Conservation (phyloP, 2,888 invertebrate species). For the Drosophila borborema region DNA sequence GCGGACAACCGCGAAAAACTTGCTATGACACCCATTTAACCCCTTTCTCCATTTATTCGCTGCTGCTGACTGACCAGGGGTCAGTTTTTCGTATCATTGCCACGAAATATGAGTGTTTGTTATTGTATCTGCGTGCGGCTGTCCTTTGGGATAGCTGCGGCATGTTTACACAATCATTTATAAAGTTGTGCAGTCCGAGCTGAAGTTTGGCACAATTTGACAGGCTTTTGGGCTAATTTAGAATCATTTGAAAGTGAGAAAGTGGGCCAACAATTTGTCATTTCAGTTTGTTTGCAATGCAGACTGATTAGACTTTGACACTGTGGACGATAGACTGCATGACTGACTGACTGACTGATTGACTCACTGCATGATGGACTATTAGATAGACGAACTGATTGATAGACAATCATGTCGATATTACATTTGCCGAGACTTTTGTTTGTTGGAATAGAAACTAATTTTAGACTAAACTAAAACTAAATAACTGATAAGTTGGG, state of each 20-base stretch:
- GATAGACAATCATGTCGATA: no score
- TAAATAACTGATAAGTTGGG: no score
- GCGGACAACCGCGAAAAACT: conserved; percentile 67
- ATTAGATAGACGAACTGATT: no score
- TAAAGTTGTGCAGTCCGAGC: conserved; percentile 26
- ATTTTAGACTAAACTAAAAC: no score
- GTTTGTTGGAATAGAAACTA: no score
- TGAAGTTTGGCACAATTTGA: conserved; percentile 23
- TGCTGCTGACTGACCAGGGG: conserved; percentile 66
- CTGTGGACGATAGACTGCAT: neutral
- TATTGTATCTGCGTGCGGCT: conserved; percentile 30
- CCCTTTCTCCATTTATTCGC: conserved; percentile 33
- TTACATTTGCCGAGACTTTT: no score
- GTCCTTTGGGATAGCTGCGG: conserved; percentile 60
- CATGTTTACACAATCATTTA: conserved; percentile 72
- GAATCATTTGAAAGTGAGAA: neutral
- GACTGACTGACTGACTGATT: neutral
- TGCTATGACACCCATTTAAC: conserved; percentile 61
- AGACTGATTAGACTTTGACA: neutral
- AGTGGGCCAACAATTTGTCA: neutral
- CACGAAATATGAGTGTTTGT: conserved; percentile 72
- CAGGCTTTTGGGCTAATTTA: conserved; percentile 31
- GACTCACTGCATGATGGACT: neutral
- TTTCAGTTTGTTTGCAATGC: neutral
- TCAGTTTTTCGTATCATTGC: conserved; percentile 43